Conservation (phyloP, 2,797 vertebrate genomes). For the Manis pentadactyla region DNA sequence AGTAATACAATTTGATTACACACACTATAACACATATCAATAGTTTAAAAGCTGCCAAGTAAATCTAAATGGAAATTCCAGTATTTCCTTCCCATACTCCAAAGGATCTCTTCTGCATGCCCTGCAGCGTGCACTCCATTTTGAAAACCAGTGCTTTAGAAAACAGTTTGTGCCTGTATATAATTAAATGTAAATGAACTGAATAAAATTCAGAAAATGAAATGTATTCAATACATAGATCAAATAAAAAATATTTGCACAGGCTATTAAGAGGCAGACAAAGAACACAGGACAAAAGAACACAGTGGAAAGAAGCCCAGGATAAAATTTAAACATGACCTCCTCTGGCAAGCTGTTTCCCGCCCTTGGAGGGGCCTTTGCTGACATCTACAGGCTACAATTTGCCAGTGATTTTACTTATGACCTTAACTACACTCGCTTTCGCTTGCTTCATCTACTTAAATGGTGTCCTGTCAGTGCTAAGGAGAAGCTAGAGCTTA, state of each 20-base stretch:
- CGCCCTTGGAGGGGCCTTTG: background rate
- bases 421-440: background rate
- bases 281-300: background rate
- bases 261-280: background rate
- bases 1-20: background rate
- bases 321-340: background rate
- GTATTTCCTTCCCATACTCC: background rate
- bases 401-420: conserved; percentile 34
- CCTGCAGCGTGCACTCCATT: background rate
- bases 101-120: background rate
- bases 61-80: background rate
- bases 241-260: background rate
- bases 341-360: background rate
- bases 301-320: background rate
- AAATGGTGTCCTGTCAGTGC: background rate
- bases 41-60: background rate
- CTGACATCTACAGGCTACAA: conserved; percentile 43
- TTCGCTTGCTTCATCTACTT: background rate
- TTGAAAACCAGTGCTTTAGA: background rate
- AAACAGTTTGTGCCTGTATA: background rate
- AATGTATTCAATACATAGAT: background rate
- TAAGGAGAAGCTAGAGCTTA: background rate
- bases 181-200: background rate
- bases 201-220: background rate
- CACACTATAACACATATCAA: background rate